Percentiles rank a stretch among this genome's conserved stretches.
Evolutionary conservation across 2,797 vertebrate species (phyloP).

Genomic region (Cyclura pinguis): DNA sequence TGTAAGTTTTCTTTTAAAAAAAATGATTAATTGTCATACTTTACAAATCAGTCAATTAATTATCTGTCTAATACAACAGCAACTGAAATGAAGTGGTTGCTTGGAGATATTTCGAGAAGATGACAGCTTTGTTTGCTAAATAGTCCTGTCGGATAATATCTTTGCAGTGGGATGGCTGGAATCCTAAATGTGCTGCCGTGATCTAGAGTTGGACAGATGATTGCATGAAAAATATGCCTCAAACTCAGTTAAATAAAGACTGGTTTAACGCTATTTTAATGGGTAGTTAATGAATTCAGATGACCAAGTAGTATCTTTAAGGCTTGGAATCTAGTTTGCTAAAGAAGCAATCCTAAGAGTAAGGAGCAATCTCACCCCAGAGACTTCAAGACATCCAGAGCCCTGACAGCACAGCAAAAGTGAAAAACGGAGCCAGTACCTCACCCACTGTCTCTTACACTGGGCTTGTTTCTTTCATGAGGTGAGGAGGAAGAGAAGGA

Average conservation of each 20-base stretch:
- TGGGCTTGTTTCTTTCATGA: too few relatives aligned
- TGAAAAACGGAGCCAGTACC: background rate
- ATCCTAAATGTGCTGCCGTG: background rate
- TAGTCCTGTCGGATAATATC: background rate
- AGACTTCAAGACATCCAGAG: too few relatives aligned
- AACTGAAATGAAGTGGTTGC: background rate
- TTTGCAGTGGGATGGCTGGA: background rate
- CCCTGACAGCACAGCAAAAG: too few relatives aligned
- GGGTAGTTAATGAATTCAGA: constrained; percentile 7
- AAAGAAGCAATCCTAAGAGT: background rate
- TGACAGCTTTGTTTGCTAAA: background rate
- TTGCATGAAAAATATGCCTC: background rate
- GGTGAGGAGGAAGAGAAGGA: too few relatives aligned
- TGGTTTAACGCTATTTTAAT: constrained; percentile 17
- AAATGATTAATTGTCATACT: background rate
- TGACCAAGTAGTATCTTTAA: background rate
- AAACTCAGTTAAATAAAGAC: background rate
- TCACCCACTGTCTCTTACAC: background rate
- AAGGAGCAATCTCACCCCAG: background rate
- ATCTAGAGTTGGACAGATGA: background rate
- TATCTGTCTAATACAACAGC: background rate
- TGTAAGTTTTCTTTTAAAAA: background rate
- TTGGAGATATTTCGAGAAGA: background rate
- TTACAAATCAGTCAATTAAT: background rate
- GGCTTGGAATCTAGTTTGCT: background rate